Conservation (phyloP, 2,113 vertebrate species). For the Chunga burmeisteri region DNA sequence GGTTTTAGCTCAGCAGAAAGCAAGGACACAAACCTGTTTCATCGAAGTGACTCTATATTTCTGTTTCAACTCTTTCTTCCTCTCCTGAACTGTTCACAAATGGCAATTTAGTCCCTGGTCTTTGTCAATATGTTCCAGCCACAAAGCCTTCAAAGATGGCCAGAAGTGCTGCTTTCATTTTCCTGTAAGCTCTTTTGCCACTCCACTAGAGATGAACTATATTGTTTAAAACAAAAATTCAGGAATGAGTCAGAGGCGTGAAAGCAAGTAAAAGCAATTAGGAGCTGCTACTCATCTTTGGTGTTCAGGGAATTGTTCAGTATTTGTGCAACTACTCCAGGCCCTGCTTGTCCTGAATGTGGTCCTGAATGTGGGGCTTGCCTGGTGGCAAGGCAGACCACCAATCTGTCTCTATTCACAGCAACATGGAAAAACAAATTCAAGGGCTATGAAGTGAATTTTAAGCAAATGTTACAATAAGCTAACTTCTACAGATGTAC, state of each 20-base stretch:
- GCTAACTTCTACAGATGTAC: background rate
- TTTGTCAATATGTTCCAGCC: background rate
- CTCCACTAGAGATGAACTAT: background rate
- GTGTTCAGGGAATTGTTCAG: background rate
- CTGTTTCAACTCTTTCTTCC: background rate
- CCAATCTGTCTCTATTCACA: background rate
- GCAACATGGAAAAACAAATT: background rate
- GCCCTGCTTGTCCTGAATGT: background rate
- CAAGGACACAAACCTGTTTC: background rate
- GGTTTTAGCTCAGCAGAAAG: background rate
- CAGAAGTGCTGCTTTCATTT: background rate
- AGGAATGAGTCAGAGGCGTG: background rate
- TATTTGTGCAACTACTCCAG: background rate
- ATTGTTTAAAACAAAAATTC: background rate
- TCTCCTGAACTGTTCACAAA: background rate
- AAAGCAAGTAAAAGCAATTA: background rate
- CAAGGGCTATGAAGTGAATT: background rate
- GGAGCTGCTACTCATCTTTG: background rate
- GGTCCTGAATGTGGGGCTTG: background rate
- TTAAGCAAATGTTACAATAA: background rate
- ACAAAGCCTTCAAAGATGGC: background rate
- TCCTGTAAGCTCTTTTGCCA: background rate
- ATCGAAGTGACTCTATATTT: background rate
- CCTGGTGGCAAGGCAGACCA: background rate
- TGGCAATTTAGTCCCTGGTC: background rate